Evolutionary conservation across 1,140 invertebrate genomes (phyloP), one percentile per base, ranked within the genome.

Genomic region (Berghia stephanieae): DNA sequence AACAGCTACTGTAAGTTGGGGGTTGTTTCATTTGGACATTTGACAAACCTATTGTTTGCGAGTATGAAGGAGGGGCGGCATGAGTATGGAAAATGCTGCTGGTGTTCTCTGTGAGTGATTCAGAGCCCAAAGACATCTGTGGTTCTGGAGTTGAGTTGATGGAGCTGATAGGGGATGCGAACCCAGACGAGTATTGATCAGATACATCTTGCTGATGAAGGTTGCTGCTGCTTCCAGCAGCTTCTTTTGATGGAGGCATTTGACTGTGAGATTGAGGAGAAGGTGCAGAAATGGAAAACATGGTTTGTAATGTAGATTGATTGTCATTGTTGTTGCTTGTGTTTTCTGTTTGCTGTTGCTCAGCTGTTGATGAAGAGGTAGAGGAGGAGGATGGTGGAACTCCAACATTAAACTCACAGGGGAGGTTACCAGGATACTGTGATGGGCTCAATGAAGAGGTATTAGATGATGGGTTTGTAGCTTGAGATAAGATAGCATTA

Each of bases 1-100:
- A 77, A 70, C 86, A 87, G 73, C 86, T 87, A 60, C 81, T 87
- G 79, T 88, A 90, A 13, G 86, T 81, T 27, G 87, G 88, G 21
- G 87, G 87, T 70, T 90, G 89, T 77, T 90, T 90, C 44, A 89
- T 77, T 16, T 55, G 36, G 31, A 83, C 34, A 44, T 85, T 80
- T 16, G 81, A 52, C 43, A 83, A 80, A 44, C 80, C 79, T 44
- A 82, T 68, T 27, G 82, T 79, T 31, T 83, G 81, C 5, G 84
- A 82, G 78, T 87, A 87, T n/a, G 86, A 85, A 18, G 86, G 85
- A 24, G 83, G 84, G 46, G 81, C 79, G 3, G 84, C n/a, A n/a
- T n/a, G n/a, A n/a, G n/a, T n/a, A n/a, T n/a, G 76, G 40, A 79
- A 82, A 34, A 81, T 80, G 44, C 74, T 79, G 55, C 71, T 77